Evolutionary conservation across 1,140 invertebrate species (phyloP).

Genomic region (Drosophila nigrodunni): DNA sequence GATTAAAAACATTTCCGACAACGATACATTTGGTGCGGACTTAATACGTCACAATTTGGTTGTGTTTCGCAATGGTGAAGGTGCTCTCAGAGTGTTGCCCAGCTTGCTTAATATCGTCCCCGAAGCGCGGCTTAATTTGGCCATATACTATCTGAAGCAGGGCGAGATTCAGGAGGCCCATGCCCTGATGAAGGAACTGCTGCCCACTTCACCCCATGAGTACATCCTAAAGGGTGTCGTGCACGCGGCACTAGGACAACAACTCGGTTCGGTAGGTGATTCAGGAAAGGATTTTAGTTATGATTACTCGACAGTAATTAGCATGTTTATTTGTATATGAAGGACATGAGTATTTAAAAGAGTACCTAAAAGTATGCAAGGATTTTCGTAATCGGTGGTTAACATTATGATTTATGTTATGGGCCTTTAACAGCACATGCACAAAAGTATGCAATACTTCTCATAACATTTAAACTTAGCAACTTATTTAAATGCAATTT

Average conservation of each 20-base stretch:
- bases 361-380: too few relatives aligned
- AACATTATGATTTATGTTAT: too few relatives aligned
- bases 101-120: slow-evolving; percentile 97
- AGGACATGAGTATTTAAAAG: too few relatives aligned
- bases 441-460: neutral
- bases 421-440: neutral
- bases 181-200: slow-evolving; percentile 95
- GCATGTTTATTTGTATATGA: too few relatives aligned
- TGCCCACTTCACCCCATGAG: slow-evolving; percentile 97
- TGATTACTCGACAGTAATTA: too few relatives aligned
- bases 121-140: slow-evolving; percentile 97
- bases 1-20: slow-evolving; percentile 91
- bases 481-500: too few relatives aligned
- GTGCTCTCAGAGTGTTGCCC: slow-evolving; percentile 95
- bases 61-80: slow-evolving; percentile 97
- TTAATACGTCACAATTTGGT: slow-evolving; percentile 98
- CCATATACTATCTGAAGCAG: slow-evolving; percentile 97
- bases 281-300: too few relatives aligned
- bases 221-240: slow-evolving; percentile 99
- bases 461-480: too few relatives aligned
- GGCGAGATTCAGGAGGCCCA: slow-evolving; percentile 96
- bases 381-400: too few relatives aligned
- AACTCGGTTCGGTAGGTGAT: slow-evolving; percentile 91
- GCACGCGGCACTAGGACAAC: slow-evolving; percentile 96
- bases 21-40: slow-evolving; percentile 96